Percentiles rank a stretch among this genome's conserved stretches.
phyloP scores from a whole-genome alignment of 1,140 invertebrate species.

The Sarcophaga peregrina region DNA sequence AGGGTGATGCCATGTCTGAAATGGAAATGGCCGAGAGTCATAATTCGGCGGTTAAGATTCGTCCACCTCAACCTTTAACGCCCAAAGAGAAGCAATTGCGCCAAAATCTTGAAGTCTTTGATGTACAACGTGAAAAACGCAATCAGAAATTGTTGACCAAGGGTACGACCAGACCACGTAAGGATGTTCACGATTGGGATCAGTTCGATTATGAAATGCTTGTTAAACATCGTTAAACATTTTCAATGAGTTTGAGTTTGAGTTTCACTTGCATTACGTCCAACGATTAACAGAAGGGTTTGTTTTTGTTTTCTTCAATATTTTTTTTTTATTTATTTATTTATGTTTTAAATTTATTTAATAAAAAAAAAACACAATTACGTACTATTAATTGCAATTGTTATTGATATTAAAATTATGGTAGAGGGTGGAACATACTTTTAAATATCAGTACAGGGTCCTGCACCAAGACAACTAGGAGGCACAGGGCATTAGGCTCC shows the following conservation, averaged over 20 bases:
- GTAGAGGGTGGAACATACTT: no score
- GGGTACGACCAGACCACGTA: slow-evolving; percentile 53
- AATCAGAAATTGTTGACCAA: slow-evolving; percentile 55
- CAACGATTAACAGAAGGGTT: neutral
- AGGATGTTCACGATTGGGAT: slow-evolving; percentile 56
- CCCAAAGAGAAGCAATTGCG: slow-evolving; percentile 51
- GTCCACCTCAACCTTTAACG: slow-evolving; percentile 51
- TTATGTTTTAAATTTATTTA: no score
- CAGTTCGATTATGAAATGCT: slow-evolving; percentile 63
- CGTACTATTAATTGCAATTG: no score
- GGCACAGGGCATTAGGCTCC: no score
- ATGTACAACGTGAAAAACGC: slow-evolving; percentile 52
- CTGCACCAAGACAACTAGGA: no score
- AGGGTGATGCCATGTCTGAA: slow-evolving; percentile 50
- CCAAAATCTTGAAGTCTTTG: slow-evolving; percentile 50
- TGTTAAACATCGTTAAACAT: slow-evolving; percentile 48
- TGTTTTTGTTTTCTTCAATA: neutral
- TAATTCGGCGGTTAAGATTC: slow-evolving; percentile 47
- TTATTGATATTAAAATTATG: no score
- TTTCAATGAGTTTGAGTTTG: neutral
- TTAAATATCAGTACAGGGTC: no score
- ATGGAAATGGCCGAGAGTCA: slow-evolving; percentile 61
- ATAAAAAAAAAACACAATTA: no score
- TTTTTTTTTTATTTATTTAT: slow-evolving; percentile 21
- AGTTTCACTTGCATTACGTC: no score